Evolutionary conservation across 2,113 vertebrate genomes (phyloP).

Genomic region (Anas platyrhynchos): DNA sequence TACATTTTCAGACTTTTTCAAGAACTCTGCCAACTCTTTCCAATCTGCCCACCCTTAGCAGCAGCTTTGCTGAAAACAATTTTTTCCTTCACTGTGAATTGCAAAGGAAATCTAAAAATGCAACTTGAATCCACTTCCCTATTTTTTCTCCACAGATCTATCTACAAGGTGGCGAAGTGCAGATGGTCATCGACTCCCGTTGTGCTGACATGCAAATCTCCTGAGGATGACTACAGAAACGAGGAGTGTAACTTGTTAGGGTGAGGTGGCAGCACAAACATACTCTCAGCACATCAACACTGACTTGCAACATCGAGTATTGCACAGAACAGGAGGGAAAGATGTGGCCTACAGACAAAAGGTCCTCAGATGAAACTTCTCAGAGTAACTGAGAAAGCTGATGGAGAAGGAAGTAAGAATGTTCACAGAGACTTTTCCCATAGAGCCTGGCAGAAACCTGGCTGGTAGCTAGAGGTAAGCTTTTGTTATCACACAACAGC

Average conservation of each 20-base stretch:
- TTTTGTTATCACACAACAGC: fast-evolving
- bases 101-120: neutral
- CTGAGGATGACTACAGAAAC: neutral
- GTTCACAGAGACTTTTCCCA: neutral
- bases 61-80: neutral
- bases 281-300: neutral
- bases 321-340: neutral
- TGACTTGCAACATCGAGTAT: neutral
- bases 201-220: neutral
- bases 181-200: neutral
- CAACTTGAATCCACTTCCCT: neutral
- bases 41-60: neutral
- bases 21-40: neutral
- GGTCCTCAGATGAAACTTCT: neutral
- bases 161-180: neutral
- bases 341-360: neutral
- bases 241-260: fast-evolving
- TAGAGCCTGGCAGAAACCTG: neutral
- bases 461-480: neutral
- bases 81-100: neutral
- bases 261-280: neutral
- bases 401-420: neutral
- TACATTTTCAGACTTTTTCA: neutral
- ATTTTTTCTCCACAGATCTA: neutral
- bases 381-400: neutral